Evolutionary conservation across 2,113 vertebrate genomes (phyloP), one percentile per base, ranked within the genome.

Genomic region (Onychostruthus taczanowskii): DNA sequence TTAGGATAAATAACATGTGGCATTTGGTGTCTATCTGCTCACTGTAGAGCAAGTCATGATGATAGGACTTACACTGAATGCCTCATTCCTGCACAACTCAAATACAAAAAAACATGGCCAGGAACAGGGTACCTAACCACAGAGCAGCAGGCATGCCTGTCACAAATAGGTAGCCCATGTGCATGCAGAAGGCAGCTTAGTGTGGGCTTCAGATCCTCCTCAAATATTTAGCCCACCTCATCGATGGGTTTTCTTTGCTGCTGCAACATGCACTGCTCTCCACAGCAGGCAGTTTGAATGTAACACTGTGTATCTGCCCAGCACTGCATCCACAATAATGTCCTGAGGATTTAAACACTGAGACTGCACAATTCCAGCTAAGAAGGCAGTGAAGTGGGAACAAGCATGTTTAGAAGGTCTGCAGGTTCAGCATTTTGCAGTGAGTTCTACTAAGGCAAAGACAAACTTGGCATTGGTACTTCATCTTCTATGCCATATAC

Each of bases 361-460:
- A 68, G 39, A 84, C 47, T 2, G 0, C 79, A 70, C 30, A 85
- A 74, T 61, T 52, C 41, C 58, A 83, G 28, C 72, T 86, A 56
- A 92, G 81, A 75, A 49, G 23, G 31, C 4, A 2, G 35, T 58
- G 43, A 85, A 85, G 43, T 69, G 58, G 61, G 77, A 94, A 50
- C 35, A 22, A 90, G 44, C 37, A 10, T 16, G 30, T 75, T 81
- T 56, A 82, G 76, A 83, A 90, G 58, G 91, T 64, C 62, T 95
- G 95, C 83, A 84, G 19, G 79, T 84, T 95, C 94, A 96, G 92
- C 95, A 76, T 47, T 91, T 92, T 81, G 39, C 69, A 84, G 58
- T 2, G 4, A 84, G 46, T 87, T 89, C 73, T 89, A 64, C 88
- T 90, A 87, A 84, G 58, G 73, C 66, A 84, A 90, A 94, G 76